Evolutionary conservation across 2,113 vertebrate genomes (phyloP), one percentile per base, ranked within the genome.

Genomic region (Engystomops pustulosus): DNA sequence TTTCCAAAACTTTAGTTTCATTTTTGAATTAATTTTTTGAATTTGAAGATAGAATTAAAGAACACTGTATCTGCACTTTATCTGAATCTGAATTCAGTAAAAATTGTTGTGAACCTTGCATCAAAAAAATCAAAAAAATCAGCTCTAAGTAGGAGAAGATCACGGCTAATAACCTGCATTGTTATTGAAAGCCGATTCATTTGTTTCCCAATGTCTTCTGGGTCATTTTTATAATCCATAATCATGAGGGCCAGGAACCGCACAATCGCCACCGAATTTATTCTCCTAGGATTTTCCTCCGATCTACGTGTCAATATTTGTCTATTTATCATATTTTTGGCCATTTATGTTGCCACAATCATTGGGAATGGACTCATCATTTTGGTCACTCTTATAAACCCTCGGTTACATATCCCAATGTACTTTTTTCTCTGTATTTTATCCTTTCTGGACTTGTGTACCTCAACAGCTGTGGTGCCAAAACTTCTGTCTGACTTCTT

Each of bases 391-490:
- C 18, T 53, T 1, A n/a, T 3, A 2, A 53, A 2, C 18, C 5
- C 51, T 53, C 3, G n/a, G 1, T 11, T 53, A 6, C 51, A 53
- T n/a, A 77, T 12, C 17, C 74, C 74, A 2, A 77, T 77, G 74
- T 77, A 77, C 18, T 77, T 11, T 20, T 77, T 77, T 20, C 74
- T 77, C 49, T 36, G 49, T 17, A n/a, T 34, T 18, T 11, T 77
- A 34, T 55, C 74, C 2, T 34, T 77, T 23, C 3, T 77, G 18
- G 74, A 77, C 11, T 38, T 77, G 30, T 55, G 27, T 44, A 55
- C 36, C 15, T 55, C 74, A 20, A 34, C 74, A 0, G 4, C 74
- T 9, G 30, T 36, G 8, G 17, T 77, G 27, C 74, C 74, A 30
- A n/a, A 34, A 53, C 17, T 77, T 6, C 41, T 77, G 3, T 1